phyloP scores from a whole-genome alignment of 2,888 invertebrate species.

The Parnassius glacialis region DNA sequence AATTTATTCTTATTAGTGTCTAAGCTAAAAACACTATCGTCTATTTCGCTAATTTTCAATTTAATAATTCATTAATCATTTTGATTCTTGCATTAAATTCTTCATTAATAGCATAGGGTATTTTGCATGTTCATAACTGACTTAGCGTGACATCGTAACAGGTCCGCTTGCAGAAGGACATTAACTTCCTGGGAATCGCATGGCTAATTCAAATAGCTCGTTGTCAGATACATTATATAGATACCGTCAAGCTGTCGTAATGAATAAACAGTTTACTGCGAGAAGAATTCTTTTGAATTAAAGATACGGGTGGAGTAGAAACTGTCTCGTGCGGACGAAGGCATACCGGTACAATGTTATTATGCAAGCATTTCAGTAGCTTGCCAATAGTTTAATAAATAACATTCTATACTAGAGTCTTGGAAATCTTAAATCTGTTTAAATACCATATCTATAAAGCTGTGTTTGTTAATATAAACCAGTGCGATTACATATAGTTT shows the following conservation, averaged over 20 bases:
- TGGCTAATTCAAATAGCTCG: constrained; percentile 28
- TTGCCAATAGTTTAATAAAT: constrained; percentile 12
- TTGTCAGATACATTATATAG: constrained; percentile 28
- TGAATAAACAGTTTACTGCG: constrained; percentile 25
- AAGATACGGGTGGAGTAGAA: constrained; percentile 17
- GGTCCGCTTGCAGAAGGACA: constrained; percentile 19
- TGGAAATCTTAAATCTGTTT: neutral
- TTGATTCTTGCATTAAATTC: constrained; percentile 1
- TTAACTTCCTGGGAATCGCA: constrained; percentile 28
- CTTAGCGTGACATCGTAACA: constrained; percentile 25
- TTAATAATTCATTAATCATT: constrained; percentile 19
- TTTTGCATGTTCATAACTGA: constrained; percentile 16
- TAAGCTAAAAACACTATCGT: too few relatives aligned
- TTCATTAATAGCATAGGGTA: constrained; percentile 7
- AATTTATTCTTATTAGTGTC: too few relatives aligned
- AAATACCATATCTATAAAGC: too few relatives aligned
- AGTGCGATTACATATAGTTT: too few relatives aligned
- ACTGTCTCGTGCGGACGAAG: constrained; percentile 7
- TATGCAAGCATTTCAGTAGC: constrained; percentile 1
- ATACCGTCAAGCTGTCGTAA: constrained; percentile 24
- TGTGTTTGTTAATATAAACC: too few relatives aligned
- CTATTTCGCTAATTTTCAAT: neutral
- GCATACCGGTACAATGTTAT: constrained; percentile 10
- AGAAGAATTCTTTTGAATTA: constrained; percentile 27
- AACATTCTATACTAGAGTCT: neutral